Evolutionary conservation across 1,140 invertebrate species (phyloP).

Genomic region (Drosophila sp.): DNA sequence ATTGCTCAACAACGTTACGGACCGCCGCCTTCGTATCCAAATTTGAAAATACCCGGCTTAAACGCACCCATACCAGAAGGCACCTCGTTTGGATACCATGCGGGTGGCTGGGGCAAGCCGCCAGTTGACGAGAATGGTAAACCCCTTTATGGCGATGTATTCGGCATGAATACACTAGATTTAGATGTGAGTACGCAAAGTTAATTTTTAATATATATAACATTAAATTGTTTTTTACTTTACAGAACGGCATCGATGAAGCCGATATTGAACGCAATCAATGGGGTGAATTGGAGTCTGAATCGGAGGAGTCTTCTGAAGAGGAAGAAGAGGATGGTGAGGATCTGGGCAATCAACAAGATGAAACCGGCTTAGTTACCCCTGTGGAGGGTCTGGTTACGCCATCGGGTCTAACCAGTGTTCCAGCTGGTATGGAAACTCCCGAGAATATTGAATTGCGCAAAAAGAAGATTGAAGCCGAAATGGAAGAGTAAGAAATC

Average conservation of each 20-base stretch:
- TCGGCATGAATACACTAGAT: conserved; percentile 90
- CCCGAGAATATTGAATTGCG: conserved; percentile 99
- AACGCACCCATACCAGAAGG: conserved; percentile 98
- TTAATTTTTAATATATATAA: not conserved
- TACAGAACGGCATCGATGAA: conserved; percentile 90
- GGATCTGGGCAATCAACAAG: conserved; percentile 88
- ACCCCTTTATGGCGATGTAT: conserved; percentile 99
- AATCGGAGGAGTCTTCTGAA: conserved; percentile 96
- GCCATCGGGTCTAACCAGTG: conserved; percentile 97
- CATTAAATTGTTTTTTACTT: not conserved
- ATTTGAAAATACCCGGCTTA: conserved; percentile 97
- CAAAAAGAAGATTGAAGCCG: conserved; percentile 98
- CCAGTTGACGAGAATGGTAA: conserved; percentile 99
- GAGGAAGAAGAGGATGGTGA: conserved; percentile 92
- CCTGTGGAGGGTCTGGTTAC: conserved; percentile 96
- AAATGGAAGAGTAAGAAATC: conserved; percentile 94
- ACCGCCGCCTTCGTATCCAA: conserved; percentile 99
- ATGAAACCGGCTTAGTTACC: conserved; percentile 90
- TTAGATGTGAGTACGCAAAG: conserved; percentile 86
- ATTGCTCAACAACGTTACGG: conserved; percentile 99
- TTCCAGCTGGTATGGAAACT: conserved; percentile 98
- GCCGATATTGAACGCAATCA: conserved; percentile 95
- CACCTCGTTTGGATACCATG: conserved; percentile 99
- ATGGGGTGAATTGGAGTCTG: conserved; percentile 99
- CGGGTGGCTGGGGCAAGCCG: conserved; percentile 99